phyloP scores from a whole-genome alignment of 2,113 vertebrate species.

The Protobothrops mucrosquamatus region DNA sequence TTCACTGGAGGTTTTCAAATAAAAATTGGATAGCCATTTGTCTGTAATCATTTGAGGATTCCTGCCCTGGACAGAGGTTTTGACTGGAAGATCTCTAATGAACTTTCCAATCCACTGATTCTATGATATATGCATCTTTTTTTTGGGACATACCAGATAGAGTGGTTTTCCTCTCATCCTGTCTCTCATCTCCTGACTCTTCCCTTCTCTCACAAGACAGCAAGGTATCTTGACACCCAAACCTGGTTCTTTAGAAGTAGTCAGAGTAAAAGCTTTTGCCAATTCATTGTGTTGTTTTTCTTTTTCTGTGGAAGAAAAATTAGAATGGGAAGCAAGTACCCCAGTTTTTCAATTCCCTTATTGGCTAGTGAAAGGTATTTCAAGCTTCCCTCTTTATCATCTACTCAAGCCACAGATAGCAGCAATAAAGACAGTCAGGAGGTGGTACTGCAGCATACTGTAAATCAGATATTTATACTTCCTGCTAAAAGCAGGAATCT shows the following conservation, averaged over 20 bases:
- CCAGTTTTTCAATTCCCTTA: not conserved
- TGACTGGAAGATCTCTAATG: not conserved
- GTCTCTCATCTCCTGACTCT: not conserved
- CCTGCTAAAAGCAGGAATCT: not conserved
- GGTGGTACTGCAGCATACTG: not conserved
- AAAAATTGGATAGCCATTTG: not conserved
- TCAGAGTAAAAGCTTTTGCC: not conserved
- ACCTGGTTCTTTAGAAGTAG: not conserved
- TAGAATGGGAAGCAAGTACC: not conserved
- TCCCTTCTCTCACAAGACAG: not conserved
- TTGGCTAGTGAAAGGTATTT: not conserved
- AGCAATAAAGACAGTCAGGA: not conserved
- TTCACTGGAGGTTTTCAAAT: not conserved
- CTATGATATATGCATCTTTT: not conserved
- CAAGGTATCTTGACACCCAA: not conserved
- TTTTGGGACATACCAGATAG: not conserved
- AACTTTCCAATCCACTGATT: not conserved
- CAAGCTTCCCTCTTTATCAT: not conserved
- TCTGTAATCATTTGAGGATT: not conserved
- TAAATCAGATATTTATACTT: not conserved
- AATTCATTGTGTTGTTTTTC: not conserved
- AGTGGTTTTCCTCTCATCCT: not conserved
- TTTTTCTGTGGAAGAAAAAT: not conserved
- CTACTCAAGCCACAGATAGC: not conserved
- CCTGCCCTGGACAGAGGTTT: not conserved